Conservation (phyloP, 2,888 invertebrate genomes). For the Euzophera pinguis region DNA sequence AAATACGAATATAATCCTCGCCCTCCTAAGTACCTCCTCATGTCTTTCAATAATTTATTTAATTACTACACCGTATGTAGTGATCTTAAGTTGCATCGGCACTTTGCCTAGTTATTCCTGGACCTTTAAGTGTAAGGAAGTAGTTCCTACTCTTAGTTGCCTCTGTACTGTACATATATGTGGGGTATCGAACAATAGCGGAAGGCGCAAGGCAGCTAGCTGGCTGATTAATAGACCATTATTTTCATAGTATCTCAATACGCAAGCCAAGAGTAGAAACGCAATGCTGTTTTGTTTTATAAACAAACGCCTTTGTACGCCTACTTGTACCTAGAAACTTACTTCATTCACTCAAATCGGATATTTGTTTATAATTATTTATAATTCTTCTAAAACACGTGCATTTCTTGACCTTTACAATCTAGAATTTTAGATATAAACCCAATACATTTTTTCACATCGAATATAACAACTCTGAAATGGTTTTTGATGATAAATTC, state of each 20-base stretch:
- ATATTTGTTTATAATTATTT: slow-evolving; percentile 36
- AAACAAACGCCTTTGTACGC: slow-evolving; percentile 68
- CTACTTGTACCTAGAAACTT: slow-evolving; percentile 43
- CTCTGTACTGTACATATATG: slow-evolving; percentile 14
- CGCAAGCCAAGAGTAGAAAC: slow-evolving; percentile 49
- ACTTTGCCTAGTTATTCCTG: slow-evolving; percentile 1
- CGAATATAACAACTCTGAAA: neutral
- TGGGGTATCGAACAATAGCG: slow-evolving; percentile 18
- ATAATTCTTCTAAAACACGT: slow-evolving; percentile 31
- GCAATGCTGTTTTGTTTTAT: slow-evolving; percentile 60
- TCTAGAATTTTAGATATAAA: too few species aligned
- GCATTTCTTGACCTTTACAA: too few species aligned
- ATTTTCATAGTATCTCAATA: slow-evolving; percentile 54
- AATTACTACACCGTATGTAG: neutral
- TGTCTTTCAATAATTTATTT: too few species aligned
- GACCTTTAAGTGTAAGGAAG: neutral
- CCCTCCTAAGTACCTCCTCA: neutral
- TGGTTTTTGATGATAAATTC: slow-evolving; percentile 16
- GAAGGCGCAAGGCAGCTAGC: slow-evolving; percentile 17
- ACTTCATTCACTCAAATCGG: slow-evolving; percentile 43
- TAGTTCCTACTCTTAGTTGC: neutral
- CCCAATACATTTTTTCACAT: neutral
- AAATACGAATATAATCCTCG: too few species aligned
- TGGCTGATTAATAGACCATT: slow-evolving; percentile 47
- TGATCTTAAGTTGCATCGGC: neutral